A percentile compares a stretch with the other conserved stretches of the same genome.
phyloP scores from a whole-genome alignment of 2,888 invertebrate genomes.

The Acanthosoma haemorrhoidale region DNA sequence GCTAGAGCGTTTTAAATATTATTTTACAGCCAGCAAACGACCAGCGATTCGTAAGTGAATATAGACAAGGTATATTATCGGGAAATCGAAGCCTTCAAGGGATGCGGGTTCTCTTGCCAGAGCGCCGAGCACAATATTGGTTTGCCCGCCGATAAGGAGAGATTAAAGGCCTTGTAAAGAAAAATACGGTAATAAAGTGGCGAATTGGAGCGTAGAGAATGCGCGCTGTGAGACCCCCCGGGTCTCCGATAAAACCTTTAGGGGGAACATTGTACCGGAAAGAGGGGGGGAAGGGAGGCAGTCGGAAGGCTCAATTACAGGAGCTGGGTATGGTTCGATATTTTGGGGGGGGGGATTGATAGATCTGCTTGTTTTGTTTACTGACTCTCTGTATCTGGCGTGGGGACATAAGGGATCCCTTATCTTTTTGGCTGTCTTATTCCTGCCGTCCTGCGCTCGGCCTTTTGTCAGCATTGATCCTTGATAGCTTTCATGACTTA shows the following conservation, averaged over 20 bases:
- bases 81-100: too few relatives aligned
- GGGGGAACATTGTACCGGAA: background rate
- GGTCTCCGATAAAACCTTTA: conserved; percentile 2
- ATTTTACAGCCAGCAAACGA: too few relatives aligned
- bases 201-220: conserved; percentile 24
- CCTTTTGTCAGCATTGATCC: too few relatives aligned
- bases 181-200: conserved; percentile 27
- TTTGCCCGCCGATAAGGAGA: too few relatives aligned
- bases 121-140: conserved; percentile 17
- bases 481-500: background rate
- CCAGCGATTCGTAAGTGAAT: too few relatives aligned
- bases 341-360: background rate
- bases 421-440: too few relatives aligned
- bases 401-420: too few relatives aligned
- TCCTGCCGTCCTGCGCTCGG: too few relatives aligned
- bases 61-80: too few relatives aligned
- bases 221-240: conserved; percentile 17
- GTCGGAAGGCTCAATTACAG: conserved; percentile 13
- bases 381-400: background rate
- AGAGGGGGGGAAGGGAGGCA: background rate
- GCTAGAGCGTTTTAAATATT: too few relatives aligned
- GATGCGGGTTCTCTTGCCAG: too few relatives aligned
- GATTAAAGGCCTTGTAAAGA: conserved; percentile 20
- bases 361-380: conserved; percentile 24
- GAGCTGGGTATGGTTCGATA: conserved; percentile 11